Conservation (phyloP, 2,888 invertebrate species). For the Heliconius ismenius region DNA sequence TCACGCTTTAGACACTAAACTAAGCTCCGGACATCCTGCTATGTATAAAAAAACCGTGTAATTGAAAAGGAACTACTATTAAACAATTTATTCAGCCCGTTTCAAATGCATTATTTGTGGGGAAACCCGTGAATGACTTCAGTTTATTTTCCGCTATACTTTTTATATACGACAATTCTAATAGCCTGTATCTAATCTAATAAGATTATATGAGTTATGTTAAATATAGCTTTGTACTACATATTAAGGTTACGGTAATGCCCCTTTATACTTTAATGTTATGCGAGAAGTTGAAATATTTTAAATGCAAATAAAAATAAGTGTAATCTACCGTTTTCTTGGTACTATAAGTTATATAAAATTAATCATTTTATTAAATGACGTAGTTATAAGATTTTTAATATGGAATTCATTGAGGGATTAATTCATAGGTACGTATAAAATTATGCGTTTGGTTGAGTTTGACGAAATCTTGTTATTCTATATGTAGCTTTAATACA, state of each 20-base stretch:
- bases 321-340: not conserved
- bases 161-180: constrained; percentile 21
- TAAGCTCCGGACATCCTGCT: constrained; percentile 60
- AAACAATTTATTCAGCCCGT: constrained; percentile 58
- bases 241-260: constrained; percentile 33
- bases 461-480: not conserved
- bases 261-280: constrained; percentile 17
- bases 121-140: constrained; percentile 51
- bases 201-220: constrained; percentile 28
- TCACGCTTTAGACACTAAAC: not conserved
- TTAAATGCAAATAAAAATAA: constrained; percentile 17
- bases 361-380: not conserved
- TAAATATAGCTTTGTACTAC: constrained; percentile 14
- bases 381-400: not conserved
- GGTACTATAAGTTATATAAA: constrained; percentile 7
- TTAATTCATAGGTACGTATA: no score
- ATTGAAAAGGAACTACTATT: constrained; percentile 42
- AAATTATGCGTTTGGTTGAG: no score
- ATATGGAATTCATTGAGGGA: no score
- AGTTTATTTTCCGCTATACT: constrained; percentile 34
- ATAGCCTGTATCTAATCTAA: constrained; percentile 34
- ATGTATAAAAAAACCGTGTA: constrained; percentile 41
- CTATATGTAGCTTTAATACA: no score
- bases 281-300: constrained; percentile 10
- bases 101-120: constrained; percentile 59